Evolutionary conservation across 2,113 vertebrate genomes (phyloP), one percentile per base, ranked within the genome.

Genomic region (Irena cyanogastra): DNA sequence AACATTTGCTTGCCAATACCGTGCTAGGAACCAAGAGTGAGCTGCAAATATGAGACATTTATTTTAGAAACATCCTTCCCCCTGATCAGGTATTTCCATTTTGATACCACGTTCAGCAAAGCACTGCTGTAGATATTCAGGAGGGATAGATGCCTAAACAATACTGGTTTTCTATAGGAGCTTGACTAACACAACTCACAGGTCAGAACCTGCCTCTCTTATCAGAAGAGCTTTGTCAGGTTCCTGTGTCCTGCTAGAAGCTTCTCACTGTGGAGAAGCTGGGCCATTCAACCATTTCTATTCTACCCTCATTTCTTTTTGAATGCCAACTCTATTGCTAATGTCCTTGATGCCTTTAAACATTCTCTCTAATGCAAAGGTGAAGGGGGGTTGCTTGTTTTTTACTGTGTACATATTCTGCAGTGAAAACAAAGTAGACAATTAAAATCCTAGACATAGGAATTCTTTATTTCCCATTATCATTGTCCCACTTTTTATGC

Each of bases 371-470:
- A 41, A 60, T 70, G 22, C 11, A 44, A 37, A 68, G 16, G 33
- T 1, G 0, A 13, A 30, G 20, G 3, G 20, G 16, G 6, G 1
- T 10, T 47, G 9, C 19, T 53, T 80, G 27, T 26, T 39, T 37
- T 77, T 68, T 39, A 35, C 14, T 42, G 18, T 41, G 11, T 70
- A 35, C 2, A 17, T 52, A 52, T 35, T 85, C 35, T 53, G 37
- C 13, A 28, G 11, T 24, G 47, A 64, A 90, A 83, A 41, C 30
- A 71, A 70, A 79, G 33, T 13, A 68, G 61, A 71, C 18, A 82
- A 76, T 39, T 92, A 50, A 92, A 66, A 60, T 54, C 30, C 24
- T 56, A 47, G 15, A 26, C 27, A 19, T 0, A 2, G 19, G 21
- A 49, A 16, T 50, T 78, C 50, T 63, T 70, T 28, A 68, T 39